Percentiles rank a stretch among this genome's conserved stretches.
phyloP scores from a whole-genome alignment of 2,888 invertebrate species.

The Pseudolycoriella hygida region DNA sequence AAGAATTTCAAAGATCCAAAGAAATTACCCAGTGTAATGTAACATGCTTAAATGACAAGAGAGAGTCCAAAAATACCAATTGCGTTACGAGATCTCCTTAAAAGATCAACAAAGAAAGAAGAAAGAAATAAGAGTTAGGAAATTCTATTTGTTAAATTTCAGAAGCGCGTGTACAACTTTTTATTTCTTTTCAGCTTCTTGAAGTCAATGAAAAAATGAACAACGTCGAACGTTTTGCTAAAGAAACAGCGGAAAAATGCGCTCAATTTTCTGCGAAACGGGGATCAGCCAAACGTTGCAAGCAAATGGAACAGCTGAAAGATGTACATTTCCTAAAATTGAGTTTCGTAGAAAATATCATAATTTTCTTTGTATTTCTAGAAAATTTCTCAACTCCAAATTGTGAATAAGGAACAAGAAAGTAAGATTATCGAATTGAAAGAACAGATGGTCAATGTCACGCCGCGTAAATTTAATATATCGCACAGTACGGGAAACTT shows the following conservation, averaged over 20 bases:
- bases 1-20: no score
- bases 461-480: slow-evolving; percentile 4
- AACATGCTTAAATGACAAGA: no score
- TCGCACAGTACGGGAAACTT: background rate
- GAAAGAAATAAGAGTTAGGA: no score
- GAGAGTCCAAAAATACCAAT: no score
- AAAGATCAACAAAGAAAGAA: no score
- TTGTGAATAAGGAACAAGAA: slow-evolving; percentile 11
- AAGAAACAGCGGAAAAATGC: slow-evolving; percentile 11
- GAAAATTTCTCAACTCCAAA: slow-evolving; percentile 12
- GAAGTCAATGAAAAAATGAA: slow-evolving; percentile 3
- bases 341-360: background rate
- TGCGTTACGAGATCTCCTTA: no score
- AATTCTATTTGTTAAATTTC: no score
- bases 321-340: slow-evolving; percentile 9
- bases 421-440: slow-evolving; percentile 11
- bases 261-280: slow-evolving; percentile 2
- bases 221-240: slow-evolving; percentile 10
- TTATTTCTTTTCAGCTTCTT: background rate
- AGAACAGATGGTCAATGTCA: slow-evolving; percentile 8
- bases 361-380: slow-evolving; percentile 5
- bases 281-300: background rate
- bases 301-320: slow-evolving; percentile 10
- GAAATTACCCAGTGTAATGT: no score
- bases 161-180: no score